phyloP scores from a whole-genome alignment of 1,140 invertebrate genomes.

The Cephus cinctus region DNA sequence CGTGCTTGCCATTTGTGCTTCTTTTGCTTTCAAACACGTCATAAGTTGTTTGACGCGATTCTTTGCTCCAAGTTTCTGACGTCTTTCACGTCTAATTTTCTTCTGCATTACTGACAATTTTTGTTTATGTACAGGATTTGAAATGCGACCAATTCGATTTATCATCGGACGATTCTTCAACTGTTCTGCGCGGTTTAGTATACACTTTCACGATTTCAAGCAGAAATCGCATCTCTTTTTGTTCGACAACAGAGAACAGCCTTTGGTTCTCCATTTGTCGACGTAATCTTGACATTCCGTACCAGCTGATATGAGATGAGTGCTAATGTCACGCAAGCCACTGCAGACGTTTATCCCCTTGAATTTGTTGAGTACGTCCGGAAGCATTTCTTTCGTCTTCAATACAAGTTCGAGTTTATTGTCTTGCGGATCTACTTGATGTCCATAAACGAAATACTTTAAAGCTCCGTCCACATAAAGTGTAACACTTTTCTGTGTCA shows the following conservation, averaged over 20 bases:
- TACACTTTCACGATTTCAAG: neutral
- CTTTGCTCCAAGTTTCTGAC: conserved; percentile 5
- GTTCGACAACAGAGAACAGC: neutral
- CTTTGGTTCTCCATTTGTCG: neutral
- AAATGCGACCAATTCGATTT: neutral
- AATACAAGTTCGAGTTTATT: neutral
- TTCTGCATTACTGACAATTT: neutral
- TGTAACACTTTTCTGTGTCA: neutral
- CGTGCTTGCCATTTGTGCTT: too few relatives aligned
- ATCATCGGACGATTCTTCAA: neutral
- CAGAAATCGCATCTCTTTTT: neutral
- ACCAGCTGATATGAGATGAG: neutral
- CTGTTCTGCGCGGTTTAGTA: neutral
- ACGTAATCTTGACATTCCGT: neutral
- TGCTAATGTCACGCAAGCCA: neutral
- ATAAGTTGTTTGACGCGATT: too few relatives aligned
- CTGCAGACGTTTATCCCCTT: neutral
- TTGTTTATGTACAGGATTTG: conserved; percentile 1
- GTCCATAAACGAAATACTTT: neutral
- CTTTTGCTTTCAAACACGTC: too few relatives aligned
- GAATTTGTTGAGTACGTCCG: neutral
- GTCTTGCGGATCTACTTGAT: neutral
- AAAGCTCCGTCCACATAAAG: neutral
- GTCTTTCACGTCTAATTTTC: conserved; percentile 1
- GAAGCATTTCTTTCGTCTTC: too few relatives aligned